phyloP scores from a whole-genome alignment of 1,140 invertebrate species.

The Thereuonema tuberculata region DNA sequence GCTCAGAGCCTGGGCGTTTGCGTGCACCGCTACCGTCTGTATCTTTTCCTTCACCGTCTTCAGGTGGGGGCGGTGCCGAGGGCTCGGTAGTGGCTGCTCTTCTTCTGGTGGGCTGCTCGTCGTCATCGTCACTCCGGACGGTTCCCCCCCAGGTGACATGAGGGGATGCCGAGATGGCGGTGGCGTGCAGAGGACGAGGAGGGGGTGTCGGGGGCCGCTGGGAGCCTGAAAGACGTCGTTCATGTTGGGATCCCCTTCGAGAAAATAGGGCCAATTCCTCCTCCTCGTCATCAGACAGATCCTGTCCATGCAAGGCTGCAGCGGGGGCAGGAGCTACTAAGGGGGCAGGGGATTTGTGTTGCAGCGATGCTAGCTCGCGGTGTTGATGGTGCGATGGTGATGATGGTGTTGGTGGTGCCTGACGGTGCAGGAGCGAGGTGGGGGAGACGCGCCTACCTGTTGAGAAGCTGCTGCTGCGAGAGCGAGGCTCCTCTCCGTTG shows the following conservation, averaged over 20 bases:
- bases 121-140: too few species aligned
- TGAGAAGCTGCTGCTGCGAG: neutral
- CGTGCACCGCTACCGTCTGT: neutral
- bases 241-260: neutral
- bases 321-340: neutral
- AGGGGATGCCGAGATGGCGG: too few species aligned
- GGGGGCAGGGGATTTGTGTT: neutral
- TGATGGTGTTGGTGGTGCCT: neutral
- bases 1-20: neutral
- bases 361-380: neutral
- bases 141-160: too few species aligned
- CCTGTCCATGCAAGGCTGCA: neutral
- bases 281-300: neutral
- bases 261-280: neutral
- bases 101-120: neutral
- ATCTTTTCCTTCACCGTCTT: neutral
- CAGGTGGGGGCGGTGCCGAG: neutral
- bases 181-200: neutral
- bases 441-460: too few species aligned
- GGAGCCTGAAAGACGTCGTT: neutral
- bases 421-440: neutral
- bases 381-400: neutral
- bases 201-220: neutral
- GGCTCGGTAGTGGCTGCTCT: neutral
- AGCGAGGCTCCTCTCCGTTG: neutral